Base-by-base conservation (phyloP, 23 tunicate species). In the Ascidia mentula region DNA sequence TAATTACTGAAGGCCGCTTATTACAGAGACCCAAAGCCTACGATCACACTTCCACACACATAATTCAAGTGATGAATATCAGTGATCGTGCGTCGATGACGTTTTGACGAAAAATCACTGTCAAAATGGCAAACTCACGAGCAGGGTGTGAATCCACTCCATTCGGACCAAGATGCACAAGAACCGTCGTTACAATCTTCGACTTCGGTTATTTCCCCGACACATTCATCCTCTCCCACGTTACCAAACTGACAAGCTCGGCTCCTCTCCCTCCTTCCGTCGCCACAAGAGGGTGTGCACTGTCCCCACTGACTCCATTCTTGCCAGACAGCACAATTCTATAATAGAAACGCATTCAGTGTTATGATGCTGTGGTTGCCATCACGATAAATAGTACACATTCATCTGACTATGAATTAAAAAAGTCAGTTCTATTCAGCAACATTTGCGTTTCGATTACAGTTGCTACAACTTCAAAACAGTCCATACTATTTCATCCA, bases 221-320 rank as follows among this genome's bases (percentile, higher is more conserved):
- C 71, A 37, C 97, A 91, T 0, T 80, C 87, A 13, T 33, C 22
- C 5, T 45, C 74, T 0, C 96, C 96, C n/a, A 84, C 60, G 22
- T n/a, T 18, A 4, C 97, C 97, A 42, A 40, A 33, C 40, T 40
- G 24, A 69, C 98, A 93, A 31, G 15, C 35, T 26, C 98, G 85
- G 8, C 74, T 32, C 13, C 97, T 46, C 35, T 32, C 34, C 7
- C 65, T 24, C 8, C 20, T 70, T 1, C 90, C 90, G 28, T 18
- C 39, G 4, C 97, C 97, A 40, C 97, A 91, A 0, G 84, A 45
- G 0, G 32, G 73, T 3, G 97, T 81, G 60, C 97, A 91, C 18
- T 20, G 30, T n/a, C 80, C 74, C 97, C 97, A 91, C 32, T 40
- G 31, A 18, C 65, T 15, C 97, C 97, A 91, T 15, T 38, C 53